Evolutionary conservation across 2,888 invertebrate species (phyloP).

Genomic region (Drosophila nr. perissopoda): DNA sequence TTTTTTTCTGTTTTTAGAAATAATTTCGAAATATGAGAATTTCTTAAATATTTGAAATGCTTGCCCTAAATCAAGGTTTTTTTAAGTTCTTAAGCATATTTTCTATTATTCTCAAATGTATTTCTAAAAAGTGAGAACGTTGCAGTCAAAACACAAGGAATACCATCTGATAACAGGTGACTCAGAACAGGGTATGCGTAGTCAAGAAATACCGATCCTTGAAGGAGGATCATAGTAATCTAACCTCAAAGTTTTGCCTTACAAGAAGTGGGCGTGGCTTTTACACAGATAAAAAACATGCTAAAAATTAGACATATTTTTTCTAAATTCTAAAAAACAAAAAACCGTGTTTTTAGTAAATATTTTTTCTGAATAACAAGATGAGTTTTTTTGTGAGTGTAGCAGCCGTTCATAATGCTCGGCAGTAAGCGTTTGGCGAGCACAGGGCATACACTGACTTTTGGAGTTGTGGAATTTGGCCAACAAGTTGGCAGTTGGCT

Average conservation of each 20-base stretch:
- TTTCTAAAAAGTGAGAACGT: too few relatives aligned
- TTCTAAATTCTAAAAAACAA: not conserved
- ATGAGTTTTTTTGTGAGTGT: not conserved
- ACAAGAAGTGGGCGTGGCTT: too few relatives aligned
- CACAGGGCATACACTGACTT: slow-evolving; percentile 9
- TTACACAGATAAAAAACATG: not conserved
- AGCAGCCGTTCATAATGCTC: not conserved
- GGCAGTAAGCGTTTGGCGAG: not conserved
- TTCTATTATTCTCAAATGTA: too few relatives aligned
- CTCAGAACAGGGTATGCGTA: not conserved
- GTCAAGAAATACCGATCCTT: not conserved
- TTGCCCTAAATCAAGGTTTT: not conserved
- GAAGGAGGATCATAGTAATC: not conserved
- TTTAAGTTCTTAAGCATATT: too few relatives aligned
- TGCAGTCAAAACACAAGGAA: not conserved
- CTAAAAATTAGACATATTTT: not conserved
- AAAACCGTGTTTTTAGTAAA: accelerated
- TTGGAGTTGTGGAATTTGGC: slow-evolving; percentile 27
- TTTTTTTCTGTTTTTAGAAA: not conserved
- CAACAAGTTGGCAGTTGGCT: slow-evolving; percentile 51
- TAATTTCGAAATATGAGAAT: not conserved
- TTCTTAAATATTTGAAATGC: not conserved
- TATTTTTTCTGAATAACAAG: not conserved
- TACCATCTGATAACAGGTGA: not conserved
- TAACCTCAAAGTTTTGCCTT: too few relatives aligned